A percentile compares a stretch with the other conserved stretches of the same genome.
These are phyloP conservation scores for Meandrusa payeni DNA, from an alignment of 2,888 invertebrate genomes.

Conservation along the genomic window DNA sequence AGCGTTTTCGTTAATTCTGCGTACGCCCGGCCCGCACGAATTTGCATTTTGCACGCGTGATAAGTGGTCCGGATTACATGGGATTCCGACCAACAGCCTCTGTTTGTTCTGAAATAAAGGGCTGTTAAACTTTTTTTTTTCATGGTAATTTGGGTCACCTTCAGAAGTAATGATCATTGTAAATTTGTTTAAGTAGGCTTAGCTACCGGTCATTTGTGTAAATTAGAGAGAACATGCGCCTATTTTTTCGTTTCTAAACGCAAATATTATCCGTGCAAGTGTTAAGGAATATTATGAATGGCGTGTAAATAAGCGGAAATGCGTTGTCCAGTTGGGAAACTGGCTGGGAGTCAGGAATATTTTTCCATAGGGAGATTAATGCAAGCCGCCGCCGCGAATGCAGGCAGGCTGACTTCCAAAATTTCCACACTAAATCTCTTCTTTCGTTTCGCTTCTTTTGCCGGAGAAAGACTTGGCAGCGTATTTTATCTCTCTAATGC, in stretches of 20 bases:
- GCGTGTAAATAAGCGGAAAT: constrained; percentile 18
- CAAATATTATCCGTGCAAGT: constrained; percentile 12
- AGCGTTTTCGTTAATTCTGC: constrained; percentile 71
- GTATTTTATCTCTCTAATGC: constrained; percentile 75
- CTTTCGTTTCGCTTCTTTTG: constrained; percentile 75
- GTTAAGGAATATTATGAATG: not conserved
- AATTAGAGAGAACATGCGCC: constrained; percentile 52
- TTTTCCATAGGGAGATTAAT: constrained; percentile 72
- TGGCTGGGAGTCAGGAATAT: constrained; percentile 52
- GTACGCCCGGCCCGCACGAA: constrained; percentile 61
- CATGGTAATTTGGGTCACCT: constrained; percentile 80
- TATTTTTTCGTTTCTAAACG: constrained; percentile 33
- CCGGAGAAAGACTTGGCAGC: constrained; percentile 72
- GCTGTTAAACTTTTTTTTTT: constrained; percentile 77
- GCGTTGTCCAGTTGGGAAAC: constrained; percentile 45
- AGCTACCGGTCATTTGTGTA: constrained; percentile 59
- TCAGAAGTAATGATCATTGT: constrained; percentile 70
- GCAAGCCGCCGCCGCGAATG: constrained; percentile 61
- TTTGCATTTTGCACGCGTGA: constrained; percentile 81
- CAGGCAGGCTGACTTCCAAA: constrained; percentile 78
- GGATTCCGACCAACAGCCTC: constrained; percentile 76
- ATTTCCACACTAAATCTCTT: constrained; percentile 72
- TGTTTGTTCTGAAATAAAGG: constrained; percentile 79
- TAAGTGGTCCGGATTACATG: constrained; percentile 77
- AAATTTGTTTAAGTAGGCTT: constrained; percentile 77